Percentiles rank a stretch among this genome's conserved stretches.
Evolutionary conservation across 1,140 invertebrate species (phyloP).

Genomic region (Drosophila melanogaster): DNA sequence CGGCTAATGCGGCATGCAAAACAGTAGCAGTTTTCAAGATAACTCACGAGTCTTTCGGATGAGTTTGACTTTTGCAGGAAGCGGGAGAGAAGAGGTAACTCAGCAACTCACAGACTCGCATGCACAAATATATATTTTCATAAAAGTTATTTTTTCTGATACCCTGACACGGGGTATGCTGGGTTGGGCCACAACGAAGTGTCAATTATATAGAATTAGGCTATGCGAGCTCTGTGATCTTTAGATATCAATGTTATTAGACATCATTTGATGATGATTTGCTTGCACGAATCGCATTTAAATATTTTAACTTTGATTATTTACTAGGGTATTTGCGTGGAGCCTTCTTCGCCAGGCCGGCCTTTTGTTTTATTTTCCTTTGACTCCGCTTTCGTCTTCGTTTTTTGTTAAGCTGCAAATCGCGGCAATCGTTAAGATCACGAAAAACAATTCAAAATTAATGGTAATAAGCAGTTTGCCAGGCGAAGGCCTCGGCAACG

Average conservation of each 20-base stretch:
- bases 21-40: slow-evolving; percentile 39
- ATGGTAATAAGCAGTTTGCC: slow-evolving; percentile 84
- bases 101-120: slow-evolving; percentile 28
- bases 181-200: neutral
- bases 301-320: neutral
- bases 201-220: neutral
- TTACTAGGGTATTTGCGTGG: slow-evolving; percentile 1
- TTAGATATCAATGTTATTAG: neutral
- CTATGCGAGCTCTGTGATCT: neutral
- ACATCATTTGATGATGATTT: too few relatives aligned
- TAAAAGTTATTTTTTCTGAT: slow-evolving; percentile 37
- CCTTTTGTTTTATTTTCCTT: slow-evolving; percentile 39
- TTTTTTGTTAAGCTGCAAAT: slow-evolving; percentile 81
- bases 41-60: slow-evolving; percentile 47
- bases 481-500: slow-evolving; percentile 20
- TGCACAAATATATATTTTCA: slow-evolving; percentile 74
- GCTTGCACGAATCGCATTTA: too few relatives aligned
- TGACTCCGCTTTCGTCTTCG: slow-evolving; percentile 27
- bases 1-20: slow-evolving; percentile 35
- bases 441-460: slow-evolving; percentile 85
- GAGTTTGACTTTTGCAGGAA: slow-evolving; percentile 33
- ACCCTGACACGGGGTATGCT: slow-evolving; percentile 2
- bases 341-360: neutral
- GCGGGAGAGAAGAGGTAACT: slow-evolving; percentile 1
- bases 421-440: slow-evolving; percentile 84